Percentiles rank a stretch among this genome's conserved stretches.
These are phyloP conservation scores for Microtus montanus DNA, from an alignment of 2,113 vertebrate species.

Conservation along the genomic window DNA sequence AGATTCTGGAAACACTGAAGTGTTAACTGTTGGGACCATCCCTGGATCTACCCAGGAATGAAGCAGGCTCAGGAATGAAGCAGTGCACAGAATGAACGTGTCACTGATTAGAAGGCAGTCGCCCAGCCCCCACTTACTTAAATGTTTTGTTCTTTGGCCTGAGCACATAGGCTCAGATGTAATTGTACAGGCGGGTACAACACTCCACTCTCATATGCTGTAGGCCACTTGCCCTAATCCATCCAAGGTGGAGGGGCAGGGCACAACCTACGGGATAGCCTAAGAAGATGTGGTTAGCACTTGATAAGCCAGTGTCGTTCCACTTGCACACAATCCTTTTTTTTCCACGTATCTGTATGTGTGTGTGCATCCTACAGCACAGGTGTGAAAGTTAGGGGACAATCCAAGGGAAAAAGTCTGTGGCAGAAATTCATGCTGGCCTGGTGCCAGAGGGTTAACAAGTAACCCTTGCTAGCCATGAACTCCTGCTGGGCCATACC, in stretches of 20 bases:
- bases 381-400: not conserved
- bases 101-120: conserved; percentile 6
- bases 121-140: not conserved
- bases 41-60: conserved; percentile 7
- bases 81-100: not conserved
- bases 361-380: not conserved
- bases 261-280: not conserved
- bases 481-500: no score
- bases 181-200: not conserved
- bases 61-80: not conserved
- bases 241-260: accelerated
- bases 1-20: not conserved
- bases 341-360: not conserved
- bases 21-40: not conserved
- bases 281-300: not conserved
- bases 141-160: not conserved
- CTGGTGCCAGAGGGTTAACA: no score
- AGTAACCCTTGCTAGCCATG: no score
- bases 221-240: accelerated
- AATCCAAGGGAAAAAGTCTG: not conserved
- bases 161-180: not conserved
- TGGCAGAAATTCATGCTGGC: no score
- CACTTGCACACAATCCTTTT: no score
- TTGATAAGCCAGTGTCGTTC: not conserved
- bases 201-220: accelerated